Evolutionary conservation across 2,113 vertebrate genomes (phyloP).

Genomic region (Cebidichthys violaceus): DNA sequence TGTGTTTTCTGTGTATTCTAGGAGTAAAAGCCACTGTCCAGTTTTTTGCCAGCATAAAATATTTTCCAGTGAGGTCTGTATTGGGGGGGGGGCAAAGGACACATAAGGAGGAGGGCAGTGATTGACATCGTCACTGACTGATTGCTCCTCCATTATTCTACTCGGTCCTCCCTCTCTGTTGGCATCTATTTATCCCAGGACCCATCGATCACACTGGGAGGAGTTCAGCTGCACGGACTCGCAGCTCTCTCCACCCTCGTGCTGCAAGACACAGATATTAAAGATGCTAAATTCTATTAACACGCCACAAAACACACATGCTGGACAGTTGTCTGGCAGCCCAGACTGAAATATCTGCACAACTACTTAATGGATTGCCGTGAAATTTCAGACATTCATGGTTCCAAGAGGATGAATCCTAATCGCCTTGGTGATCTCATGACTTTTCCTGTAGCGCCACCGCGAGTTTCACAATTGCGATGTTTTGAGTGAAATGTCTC

Average conservation of each 20-base stretch:
- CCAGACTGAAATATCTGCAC: no score
- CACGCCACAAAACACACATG: neutral
- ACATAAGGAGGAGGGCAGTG: slow-evolving; percentile 27
- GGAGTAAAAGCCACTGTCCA: slow-evolving; percentile 44
- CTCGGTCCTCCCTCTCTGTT: slow-evolving; percentile 10
- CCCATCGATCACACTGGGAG: slow-evolving; percentile 75
- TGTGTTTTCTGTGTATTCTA: slow-evolving; percentile 37
- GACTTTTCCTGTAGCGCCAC: no score
- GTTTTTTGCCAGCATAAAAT: slow-evolving; percentile 12
- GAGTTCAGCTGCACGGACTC: slow-evolving; percentile 80
- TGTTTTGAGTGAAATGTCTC: no score
- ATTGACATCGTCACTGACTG: slow-evolving; percentile 20
- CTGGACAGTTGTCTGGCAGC: no score
- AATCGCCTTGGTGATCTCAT: no score
- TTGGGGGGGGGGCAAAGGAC: slow-evolving; percentile 3
- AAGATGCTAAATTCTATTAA: neutral
- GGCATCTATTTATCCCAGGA: slow-evolving; percentile 53
- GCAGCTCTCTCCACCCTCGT: slow-evolving; percentile 69
- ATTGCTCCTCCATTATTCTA: slow-evolving; percentile 5
- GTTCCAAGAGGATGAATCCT: no score
- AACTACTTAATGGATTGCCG: no score
- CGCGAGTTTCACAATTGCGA: no score
- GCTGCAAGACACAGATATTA: slow-evolving; percentile 52
- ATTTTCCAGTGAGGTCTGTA: slow-evolving; percentile 21
- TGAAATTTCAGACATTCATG: no score